Evolutionary conservation across 1,140 invertebrate genomes (phyloP), one percentile per base, ranked within the genome.

Genomic region (Muscidifurax raptorellus): DNA sequence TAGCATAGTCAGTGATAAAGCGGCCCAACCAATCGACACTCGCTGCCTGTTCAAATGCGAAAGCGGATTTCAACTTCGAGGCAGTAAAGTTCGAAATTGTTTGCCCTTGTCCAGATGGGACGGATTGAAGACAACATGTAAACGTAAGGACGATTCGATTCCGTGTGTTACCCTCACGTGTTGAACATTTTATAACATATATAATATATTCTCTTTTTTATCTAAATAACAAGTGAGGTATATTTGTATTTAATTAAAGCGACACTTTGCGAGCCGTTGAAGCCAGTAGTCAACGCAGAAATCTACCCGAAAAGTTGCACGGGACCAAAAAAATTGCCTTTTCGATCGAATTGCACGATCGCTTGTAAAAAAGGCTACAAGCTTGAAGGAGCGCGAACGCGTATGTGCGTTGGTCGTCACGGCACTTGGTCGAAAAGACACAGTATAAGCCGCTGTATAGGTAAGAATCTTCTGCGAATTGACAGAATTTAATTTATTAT

Each of bases 61-160:
- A 82, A 91, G 91, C n/a, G 96, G 96, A 0, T 95, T 94, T 88
- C 93, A 94, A 84, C 90, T 96, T 30, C 94, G 95, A 12, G 96
- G 96, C 0, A 96, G 95, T n/a, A 93, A 93, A 83, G 94, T 94
- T 85, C 90, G 96, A 30, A 95, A 94, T 27, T 96, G 96, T 88
- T 90, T 96, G 30, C 95, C 96, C 1, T 93, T 96, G 27, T 94
- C 95, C 0, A 93, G 94, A 81, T 96, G 96, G 96, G 95, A 95
- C 84, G 96, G 96, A 3, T 91, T 96, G 2, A 94, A 94, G 74
- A 94, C 95, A 0, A 93, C 94, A 64, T 96, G 96, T 87, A 95
- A 95, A 94, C 94, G 96, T 96, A 93, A 93, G 91, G 18, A 12
- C 25, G 9, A 72, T 36, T 71, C 13, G 15, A 72, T 71, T 80